Evolutionary conservation across 2,113 vertebrate genomes (phyloP).

Genomic region (Ciconia stormi): DNA sequence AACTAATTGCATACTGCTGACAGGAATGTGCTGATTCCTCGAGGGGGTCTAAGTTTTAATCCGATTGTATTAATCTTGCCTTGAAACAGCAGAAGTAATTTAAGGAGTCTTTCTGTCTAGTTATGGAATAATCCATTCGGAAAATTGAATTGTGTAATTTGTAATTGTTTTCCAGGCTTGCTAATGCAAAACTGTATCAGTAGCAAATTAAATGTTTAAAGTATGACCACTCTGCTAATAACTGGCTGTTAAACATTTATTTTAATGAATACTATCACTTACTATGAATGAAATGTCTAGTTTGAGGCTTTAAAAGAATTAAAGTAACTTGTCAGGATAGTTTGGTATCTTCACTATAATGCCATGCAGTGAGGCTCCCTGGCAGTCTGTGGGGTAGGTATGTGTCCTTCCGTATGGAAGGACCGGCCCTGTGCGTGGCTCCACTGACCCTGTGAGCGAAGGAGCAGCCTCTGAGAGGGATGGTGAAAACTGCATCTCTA

Average conservation of each 20-base stretch:
- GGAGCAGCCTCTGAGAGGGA: not conserved
- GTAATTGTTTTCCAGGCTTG: conserved; percentile 65
- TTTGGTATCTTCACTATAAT: not conserved
- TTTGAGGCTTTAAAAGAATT: not conserved
- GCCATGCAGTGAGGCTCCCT: not conserved
- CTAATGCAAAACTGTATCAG: not conserved
- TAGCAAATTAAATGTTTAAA: conserved; percentile 50
- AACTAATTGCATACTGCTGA: not conserved
- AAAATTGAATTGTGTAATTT: conserved; percentile 70
- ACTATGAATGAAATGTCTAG: not conserved
- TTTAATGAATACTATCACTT: not conserved
- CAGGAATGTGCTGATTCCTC: conserved; percentile 4
- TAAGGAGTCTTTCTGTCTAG: conserved; percentile 31
- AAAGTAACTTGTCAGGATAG: not conserved
- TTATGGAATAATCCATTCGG: conserved; percentile 68
- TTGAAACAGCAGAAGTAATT: conserved; percentile 56
- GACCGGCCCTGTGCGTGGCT: not conserved
- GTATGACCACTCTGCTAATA: conserved; percentile 48
- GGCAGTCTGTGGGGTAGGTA: not conserved
- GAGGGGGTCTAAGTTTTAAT: conserved; percentile 27
- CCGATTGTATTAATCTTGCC: conserved; percentile 34
- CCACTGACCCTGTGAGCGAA: not conserved
- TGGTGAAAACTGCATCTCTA: not conserved
- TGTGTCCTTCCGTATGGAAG: not conserved
- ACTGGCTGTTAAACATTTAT: conserved; percentile 43